Conservation (phyloP, 2,797 vertebrate genomes). For the Ptychobarbus kaznakovi region DNA sequence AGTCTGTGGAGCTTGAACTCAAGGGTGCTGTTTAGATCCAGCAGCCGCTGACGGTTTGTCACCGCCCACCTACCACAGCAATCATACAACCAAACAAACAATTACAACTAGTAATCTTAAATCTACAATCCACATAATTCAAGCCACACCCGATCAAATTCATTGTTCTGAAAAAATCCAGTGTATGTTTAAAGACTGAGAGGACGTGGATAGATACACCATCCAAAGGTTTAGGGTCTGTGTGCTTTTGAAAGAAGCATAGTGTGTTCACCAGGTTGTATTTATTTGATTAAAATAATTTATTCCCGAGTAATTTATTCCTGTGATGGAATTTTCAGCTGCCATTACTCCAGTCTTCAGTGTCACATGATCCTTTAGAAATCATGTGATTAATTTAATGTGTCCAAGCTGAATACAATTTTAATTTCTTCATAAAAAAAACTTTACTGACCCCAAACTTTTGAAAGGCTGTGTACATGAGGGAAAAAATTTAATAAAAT, state of each 20-base stretch:
- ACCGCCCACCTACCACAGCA: constrained; percentile 83
- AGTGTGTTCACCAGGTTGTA: not conserved
- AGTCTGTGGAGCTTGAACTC: constrained; percentile 91
- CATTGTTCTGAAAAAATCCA: not conserved
- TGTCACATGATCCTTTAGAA: not conserved
- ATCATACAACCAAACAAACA: constrained; percentile 8
- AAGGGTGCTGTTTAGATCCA: constrained; percentile 90
- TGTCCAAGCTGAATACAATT: not conserved
- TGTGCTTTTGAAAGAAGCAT: not conserved
- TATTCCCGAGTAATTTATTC: not conserved
- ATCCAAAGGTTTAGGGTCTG: not conserved
- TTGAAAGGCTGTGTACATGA: not conserved
- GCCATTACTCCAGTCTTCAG: not conserved
- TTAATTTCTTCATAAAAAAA: not conserved
- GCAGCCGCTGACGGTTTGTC: constrained; percentile 86
- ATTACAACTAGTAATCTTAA: not conserved
- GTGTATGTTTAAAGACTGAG: constrained; percentile 1
- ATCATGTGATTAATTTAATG: not conserved
- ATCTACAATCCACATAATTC: not conserved
- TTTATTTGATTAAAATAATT: not conserved
- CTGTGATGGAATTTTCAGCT: not conserved
- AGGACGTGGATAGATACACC: not conserved
- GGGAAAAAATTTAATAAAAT: not conserved
- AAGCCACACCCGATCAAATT: not conserved
- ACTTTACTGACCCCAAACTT: not conserved